Evolutionary conservation across 2,113 vertebrate species (phyloP).

Genomic region (Tautogolabrus adspersus): DNA sequence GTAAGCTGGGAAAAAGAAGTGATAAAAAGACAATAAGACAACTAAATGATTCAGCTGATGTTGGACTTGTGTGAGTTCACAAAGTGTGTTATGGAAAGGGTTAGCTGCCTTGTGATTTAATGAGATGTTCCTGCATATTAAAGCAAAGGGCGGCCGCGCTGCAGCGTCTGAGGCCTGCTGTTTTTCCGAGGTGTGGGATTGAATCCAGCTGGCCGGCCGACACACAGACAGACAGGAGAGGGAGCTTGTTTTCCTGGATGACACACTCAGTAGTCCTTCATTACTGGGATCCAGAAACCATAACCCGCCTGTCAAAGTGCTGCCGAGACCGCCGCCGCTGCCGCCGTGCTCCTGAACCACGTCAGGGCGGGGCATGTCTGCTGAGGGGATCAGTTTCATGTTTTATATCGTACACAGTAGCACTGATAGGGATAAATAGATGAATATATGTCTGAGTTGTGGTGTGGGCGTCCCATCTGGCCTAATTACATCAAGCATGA

Average conservation of each 20-base stretch:
- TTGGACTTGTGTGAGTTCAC: conserved; percentile 51
- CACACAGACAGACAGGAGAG: conserved; percentile 65
- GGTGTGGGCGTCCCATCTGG: conserved; percentile 30
- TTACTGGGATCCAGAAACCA: conserved; percentile 70
- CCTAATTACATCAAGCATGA: conserved; percentile 64
- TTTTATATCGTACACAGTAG: conserved; percentile 53
- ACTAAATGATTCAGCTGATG: conserved; percentile 42
- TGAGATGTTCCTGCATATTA: conserved; percentile 49
- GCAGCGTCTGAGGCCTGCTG: conserved; percentile 51
- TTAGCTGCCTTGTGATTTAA: conserved; percentile 61
- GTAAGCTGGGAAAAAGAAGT: conserved; percentile 31
- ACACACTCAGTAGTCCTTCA: conserved; percentile 77
- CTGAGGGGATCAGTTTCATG: conserved; percentile 48
- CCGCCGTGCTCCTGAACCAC: conserved; percentile 53
- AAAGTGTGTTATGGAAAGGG: conserved; percentile 40
- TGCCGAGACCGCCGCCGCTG: conserved; percentile 44
- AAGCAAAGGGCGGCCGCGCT: conserved; percentile 38
- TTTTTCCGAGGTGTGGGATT: conserved; percentile 62
- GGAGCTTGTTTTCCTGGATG: conserved; percentile 68
- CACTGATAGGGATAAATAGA: conserved; percentile 24
- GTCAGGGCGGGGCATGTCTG: conserved; percentile 45
- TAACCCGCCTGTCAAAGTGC: conserved; percentile 69
- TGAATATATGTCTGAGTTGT: conserved; percentile 26
- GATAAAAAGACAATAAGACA: not conserved
- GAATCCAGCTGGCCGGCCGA: conserved; percentile 70